Conservation (phyloP, 1,140 invertebrate species). For the Hycleus cichorii region DNA sequence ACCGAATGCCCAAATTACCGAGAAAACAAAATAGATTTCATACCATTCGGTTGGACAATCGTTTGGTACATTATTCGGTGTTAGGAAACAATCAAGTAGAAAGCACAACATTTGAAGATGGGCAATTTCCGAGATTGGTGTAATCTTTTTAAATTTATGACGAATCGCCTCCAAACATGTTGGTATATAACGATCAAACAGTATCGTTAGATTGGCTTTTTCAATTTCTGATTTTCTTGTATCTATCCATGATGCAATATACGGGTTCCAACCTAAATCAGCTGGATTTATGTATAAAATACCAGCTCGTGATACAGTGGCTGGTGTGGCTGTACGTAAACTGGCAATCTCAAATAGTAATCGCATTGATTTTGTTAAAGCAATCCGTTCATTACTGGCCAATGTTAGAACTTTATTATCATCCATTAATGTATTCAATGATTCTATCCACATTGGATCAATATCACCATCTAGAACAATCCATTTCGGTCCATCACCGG, state of each 20-base stretch:
- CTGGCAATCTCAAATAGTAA: constrained; percentile 93
- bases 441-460: constrained; percentile 97
- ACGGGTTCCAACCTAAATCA: constrained; percentile 96
- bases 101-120: constrained; percentile 88
- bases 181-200: constrained; percentile 96
- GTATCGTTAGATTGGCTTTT: constrained; percentile 71
- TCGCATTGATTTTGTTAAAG: constrained; percentile 83
- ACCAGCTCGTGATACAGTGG: constrained; percentile 89
- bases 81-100: constrained; percentile 80
- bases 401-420: constrained; percentile 84
- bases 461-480: constrained; percentile 95
- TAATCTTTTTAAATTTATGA: constrained; percentile 81
- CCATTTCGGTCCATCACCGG: constrained; percentile 85
- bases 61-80: constrained; percentile 66
- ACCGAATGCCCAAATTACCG: constrained; percentile 89
- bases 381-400: constrained; percentile 91
- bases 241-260: constrained; percentile 88
- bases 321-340: constrained; percentile 86
- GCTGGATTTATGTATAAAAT: constrained; percentile 87
- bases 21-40: constrained; percentile 90
- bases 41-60: constrained; percentile 91
- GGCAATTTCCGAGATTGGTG: constrained; percentile 83
- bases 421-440: constrained; percentile 82
- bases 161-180: constrained; percentile 69
- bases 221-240: constrained; percentile 61